Base-by-base conservation (phyloP, 2,797 vertebrate species). In the Taeniopygia guttata region DNA sequence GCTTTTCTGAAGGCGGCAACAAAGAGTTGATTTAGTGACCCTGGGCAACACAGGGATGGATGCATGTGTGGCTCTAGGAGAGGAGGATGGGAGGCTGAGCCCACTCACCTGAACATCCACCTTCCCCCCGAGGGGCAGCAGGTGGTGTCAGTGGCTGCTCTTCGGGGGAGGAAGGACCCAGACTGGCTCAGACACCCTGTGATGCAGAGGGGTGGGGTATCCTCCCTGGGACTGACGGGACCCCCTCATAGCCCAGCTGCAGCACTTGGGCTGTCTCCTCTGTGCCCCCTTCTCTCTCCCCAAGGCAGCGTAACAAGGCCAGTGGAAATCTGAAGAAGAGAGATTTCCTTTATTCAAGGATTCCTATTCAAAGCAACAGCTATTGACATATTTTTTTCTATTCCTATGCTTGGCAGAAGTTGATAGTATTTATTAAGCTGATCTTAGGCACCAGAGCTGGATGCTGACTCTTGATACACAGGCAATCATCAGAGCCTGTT, bases 391-490 rank as follows among this genome's bases (percentile, higher is more conserved):
- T 72, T 69, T 82, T 82, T 69, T 79, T 54, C 77, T 93, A 45
- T 84, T 72, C 74, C 88, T 77, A 5, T 3, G 1, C 78, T 79
- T 3, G 16, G 70, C 23, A 16, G 93, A 92, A 95, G 75, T 64
- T 59, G 62, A 76, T 91, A 79, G 80, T 88, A 54, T 95, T 96
- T 94, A 86, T 93, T 83, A 79, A 90, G 60, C 74, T 83, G 84
- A 93, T 94, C 54, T 70, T 66, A 64, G 78, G 72, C 92, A 64
- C 30, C 13, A 7, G 76, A 82, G 62, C 90, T 95, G 6, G 42
- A 89, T 95, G 59, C 86, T 67, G n/a, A 62, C 72, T 90, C 62
- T 63, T 68, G 52, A 91, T 95, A 84, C 0, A 1, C 66, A 83
- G 76, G 79, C 78, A 89, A 77, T 75, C 87, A 74, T 83, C 88